Conservation (phyloP, 2,888 invertebrate species). For the Hyalella azteca region DNA sequence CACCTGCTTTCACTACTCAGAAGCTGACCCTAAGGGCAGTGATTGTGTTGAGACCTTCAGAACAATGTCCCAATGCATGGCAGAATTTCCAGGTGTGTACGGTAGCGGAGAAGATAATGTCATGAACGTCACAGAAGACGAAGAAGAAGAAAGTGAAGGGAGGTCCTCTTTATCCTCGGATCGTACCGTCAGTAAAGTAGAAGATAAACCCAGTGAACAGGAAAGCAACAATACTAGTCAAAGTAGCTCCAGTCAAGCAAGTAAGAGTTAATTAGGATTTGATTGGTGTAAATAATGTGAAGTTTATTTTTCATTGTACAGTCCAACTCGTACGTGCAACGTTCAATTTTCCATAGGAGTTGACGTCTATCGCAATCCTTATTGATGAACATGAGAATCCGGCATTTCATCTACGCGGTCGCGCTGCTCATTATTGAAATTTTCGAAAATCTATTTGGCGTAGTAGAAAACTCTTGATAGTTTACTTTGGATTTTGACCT, state of each 20-base stretch:
- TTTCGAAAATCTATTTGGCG: no score
- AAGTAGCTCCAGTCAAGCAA: neutral
- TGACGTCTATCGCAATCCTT: no score
- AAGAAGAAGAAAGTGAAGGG: neutral
- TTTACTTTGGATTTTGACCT: no score
- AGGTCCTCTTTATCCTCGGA: neutral
- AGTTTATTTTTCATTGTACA: no score
- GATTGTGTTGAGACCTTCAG: constrained; percentile 91
- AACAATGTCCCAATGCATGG: constrained; percentile 90
- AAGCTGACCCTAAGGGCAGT: constrained; percentile 87
- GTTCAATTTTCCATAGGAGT: no score
- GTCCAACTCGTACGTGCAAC: no score
- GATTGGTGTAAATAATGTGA: no score
- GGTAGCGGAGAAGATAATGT: constrained; percentile 66
- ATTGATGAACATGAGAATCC: no score
- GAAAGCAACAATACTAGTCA: neutral
- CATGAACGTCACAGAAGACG: neutral
- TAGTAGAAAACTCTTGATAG: no score
- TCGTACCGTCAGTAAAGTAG: neutral
- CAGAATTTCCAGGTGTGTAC: constrained; percentile 83
- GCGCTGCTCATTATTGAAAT: no score
- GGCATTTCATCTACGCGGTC: no score
- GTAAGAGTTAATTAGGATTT: no score
- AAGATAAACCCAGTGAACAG: neutral
- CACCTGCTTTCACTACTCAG: constrained; percentile 87